Evolutionary conservation across 2,888 invertebrate genomes (phyloP).

Genomic region (Rosalia funebris): DNA sequence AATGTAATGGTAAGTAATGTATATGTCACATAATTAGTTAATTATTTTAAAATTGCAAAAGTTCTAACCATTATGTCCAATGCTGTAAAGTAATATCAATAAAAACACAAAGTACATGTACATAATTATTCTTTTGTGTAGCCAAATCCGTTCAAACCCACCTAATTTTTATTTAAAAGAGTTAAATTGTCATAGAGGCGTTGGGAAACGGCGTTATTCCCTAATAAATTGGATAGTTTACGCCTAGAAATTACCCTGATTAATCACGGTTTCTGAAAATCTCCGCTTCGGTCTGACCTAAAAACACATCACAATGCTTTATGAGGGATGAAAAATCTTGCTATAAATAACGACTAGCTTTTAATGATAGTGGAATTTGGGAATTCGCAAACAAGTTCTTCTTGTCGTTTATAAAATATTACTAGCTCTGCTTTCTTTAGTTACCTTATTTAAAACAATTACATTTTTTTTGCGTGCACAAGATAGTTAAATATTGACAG

Average conservation of each 20-base stretch:
- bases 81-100: too few relatives aligned
- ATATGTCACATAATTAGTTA: too few relatives aligned
- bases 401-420: not conserved
- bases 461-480: too few relatives aligned
- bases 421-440: too few relatives aligned
- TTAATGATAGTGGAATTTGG: not conserved
- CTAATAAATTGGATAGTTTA: constrained; percentile 11
- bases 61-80: too few relatives aligned
- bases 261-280: not conserved
- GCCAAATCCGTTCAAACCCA: too few relatives aligned
- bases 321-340: not conserved
- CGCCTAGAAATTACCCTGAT: constrained; percentile 7
- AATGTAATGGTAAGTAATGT: too few relatives aligned
- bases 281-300: not conserved
- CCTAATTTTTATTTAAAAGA: not conserved
- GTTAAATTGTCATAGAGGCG: not conserved
- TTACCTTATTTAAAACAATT: too few relatives aligned
- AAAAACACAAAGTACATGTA: too few relatives aligned
- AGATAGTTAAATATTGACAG: too few relatives aligned
- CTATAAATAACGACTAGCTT: not conserved
- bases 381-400: not conserved
- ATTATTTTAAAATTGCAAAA: too few relatives aligned
- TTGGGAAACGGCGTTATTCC: not conserved
- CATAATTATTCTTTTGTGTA: too few relatives aligned
- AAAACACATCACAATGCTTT: not conserved